Evolutionary conservation across 2,888 invertebrate species (phyloP).

Genomic region (Pollenia griseotomentosa): DNA sequence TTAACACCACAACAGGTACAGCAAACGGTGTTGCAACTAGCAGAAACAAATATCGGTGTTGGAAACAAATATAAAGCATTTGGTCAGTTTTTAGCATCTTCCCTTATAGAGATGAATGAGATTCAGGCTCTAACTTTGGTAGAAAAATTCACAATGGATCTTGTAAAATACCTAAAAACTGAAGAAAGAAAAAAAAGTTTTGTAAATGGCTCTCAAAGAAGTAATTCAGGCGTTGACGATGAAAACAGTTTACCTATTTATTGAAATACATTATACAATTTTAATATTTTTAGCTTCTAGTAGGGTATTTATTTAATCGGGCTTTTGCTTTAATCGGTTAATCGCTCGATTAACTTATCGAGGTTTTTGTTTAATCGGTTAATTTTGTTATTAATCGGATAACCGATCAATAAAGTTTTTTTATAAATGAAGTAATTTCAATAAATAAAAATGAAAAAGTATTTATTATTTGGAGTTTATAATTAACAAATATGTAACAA

Average conservation of each 20-base stretch:
- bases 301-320: no score
- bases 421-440: no score
- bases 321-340: no score
- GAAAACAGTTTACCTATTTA: constrained; percentile 43
- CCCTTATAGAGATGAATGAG: constrained; percentile 80
- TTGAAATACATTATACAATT: neutral
- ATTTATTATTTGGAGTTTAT: no score
- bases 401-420: no score
- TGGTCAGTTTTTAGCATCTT: constrained; percentile 79
- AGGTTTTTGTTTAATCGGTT: no score
- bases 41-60: constrained; percentile 33
- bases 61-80: constrained; percentile 79
- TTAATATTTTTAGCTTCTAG: no score
- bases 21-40: neutral
- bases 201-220: neutral
- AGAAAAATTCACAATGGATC: constrained; percentile 79
- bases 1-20: neutral
- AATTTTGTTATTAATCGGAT: no score
- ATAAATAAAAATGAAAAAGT: no score
- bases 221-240: constrained; percentile 29
- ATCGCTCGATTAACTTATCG: no score
- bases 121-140: constrained; percentile 78
- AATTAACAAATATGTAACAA: no score
- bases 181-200: constrained; percentile 48
- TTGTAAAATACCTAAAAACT: constrained; percentile 74